Evolutionary conservation across 2,888 invertebrate genomes (phyloP).

Genomic region (Chymomyza amoena): DNA sequence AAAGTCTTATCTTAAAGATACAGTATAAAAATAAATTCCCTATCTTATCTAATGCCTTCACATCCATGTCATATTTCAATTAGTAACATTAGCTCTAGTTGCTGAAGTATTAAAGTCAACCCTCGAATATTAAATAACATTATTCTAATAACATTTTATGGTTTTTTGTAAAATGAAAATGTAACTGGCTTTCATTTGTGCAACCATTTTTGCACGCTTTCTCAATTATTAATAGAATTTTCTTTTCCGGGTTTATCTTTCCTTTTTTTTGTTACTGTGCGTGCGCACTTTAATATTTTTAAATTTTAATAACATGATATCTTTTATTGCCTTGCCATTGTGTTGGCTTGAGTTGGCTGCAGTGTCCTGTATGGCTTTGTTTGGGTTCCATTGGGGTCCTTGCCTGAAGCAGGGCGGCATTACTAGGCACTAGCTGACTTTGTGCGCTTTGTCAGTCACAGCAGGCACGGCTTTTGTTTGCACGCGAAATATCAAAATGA

Average conservation of each 20-base stretch:
- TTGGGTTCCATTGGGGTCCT: neutral
- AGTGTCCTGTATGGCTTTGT: neutral
- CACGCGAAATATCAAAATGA: conserved; percentile 64
- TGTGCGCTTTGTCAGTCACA: conserved; percentile 46
- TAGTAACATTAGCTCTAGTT: too few species aligned
- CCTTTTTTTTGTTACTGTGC: conserved; percentile 12
- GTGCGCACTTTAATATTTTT: conserved; percentile 66
- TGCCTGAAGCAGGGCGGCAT: neutral
- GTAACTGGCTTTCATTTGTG: neutral
- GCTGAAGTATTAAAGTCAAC: too few species aligned
- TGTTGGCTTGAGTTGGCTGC: neutral
- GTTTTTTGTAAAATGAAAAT: conserved; percentile 1
- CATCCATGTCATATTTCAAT: too few species aligned
- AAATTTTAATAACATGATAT: conserved; percentile 68
- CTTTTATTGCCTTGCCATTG: conserved; percentile 60
- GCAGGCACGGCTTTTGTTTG: conserved; percentile 56
- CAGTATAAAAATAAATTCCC: too few species aligned
- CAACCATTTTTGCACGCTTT: neutral
- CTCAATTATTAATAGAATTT: conserved; percentile 64
- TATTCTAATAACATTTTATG: conserved; percentile 60
- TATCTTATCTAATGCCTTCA: too few species aligned
- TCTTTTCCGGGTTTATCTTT: conserved; percentile 11
- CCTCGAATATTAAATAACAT: conserved; percentile 37
- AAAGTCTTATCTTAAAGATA: too few species aligned
- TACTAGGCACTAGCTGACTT: neutral